A percentile compares a stretch with the other conserved stretches of the same genome.
These are phyloP conservation scores for Eurytoma californica DNA, from an alignment of 2,888 invertebrate genomes.

Conservation along the genomic window DNA sequence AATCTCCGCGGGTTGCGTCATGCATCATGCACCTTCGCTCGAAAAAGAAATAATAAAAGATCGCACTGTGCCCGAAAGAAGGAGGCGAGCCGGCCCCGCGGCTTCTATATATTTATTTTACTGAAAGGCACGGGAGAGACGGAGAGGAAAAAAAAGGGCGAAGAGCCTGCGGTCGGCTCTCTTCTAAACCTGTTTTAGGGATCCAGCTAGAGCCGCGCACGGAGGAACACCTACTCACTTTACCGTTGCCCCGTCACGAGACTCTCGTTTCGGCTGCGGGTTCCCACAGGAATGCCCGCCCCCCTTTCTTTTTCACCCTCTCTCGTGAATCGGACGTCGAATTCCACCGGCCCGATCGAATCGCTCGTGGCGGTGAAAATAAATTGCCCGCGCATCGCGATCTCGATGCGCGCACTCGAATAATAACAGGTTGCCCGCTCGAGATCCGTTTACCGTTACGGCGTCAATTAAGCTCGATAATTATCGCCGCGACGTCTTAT, in stretches of 20 bases:
- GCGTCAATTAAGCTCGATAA: slow-evolving; percentile 3
- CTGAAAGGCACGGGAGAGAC: not conserved
- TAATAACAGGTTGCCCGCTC: not conserved
- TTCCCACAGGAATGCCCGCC: slow-evolving; percentile 42
- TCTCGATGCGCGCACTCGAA: too few species aligned
- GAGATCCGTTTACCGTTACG: slow-evolving; percentile 38
- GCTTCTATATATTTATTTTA: too few species aligned
- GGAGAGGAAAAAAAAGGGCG: slow-evolving; percentile 19
- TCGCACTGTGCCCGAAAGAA: too few species aligned
- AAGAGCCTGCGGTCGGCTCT: slow-evolving; percentile 31
- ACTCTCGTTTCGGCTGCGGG: slow-evolving; percentile 18
- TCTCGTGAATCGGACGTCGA: not conserved
- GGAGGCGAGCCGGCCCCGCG: too few species aligned
- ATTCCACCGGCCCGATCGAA: too few species aligned
- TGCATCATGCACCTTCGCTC: too few species aligned
- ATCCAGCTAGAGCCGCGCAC: slow-evolving; percentile 39
- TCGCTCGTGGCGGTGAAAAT: too few species aligned
- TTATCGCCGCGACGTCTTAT: not conserved
- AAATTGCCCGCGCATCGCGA: too few species aligned
- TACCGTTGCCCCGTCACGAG: slow-evolving; percentile 68
- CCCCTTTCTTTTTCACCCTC: not conserved
- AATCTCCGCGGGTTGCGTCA: not conserved
- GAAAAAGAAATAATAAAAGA: not conserved
- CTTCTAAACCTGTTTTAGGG: slow-evolving; percentile 73
- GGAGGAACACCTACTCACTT: slow-evolving; percentile 69